Conservation (phyloP, 2,113 vertebrate genomes). For the Odontophorus gujanensis region DNA sequence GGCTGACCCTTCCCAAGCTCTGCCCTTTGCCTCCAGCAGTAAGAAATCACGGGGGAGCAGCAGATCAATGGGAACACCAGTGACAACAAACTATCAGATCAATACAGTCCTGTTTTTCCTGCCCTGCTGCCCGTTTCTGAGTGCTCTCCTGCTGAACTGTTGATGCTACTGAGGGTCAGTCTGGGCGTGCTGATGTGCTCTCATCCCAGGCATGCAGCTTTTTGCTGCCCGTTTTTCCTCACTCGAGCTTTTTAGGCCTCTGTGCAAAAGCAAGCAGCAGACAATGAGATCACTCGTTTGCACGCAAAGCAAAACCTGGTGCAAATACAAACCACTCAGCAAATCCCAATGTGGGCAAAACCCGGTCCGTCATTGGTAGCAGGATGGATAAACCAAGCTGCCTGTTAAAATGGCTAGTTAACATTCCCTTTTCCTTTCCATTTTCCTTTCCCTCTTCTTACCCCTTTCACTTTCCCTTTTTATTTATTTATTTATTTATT, state of each 20-base stretch:
- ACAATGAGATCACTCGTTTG: constrained; percentile 22
- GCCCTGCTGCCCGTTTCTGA: background rate
- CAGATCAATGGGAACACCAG: background rate
- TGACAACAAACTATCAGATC: background rate
- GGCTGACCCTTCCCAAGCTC: background rate
- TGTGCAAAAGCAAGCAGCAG: constrained; percentile 24
- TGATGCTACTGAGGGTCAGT: background rate
- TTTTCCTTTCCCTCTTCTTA: background rate
- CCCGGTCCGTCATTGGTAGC: background rate
- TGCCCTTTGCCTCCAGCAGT: background rate
- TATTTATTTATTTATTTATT: no score
- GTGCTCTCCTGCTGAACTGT: background rate
- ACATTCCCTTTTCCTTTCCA: rapidly evolving
- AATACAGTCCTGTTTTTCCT: background rate
- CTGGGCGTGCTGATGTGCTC: background rate
- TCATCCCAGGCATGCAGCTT: background rate
- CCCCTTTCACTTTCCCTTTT: background rate
- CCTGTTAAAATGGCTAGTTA: background rate
- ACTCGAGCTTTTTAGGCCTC: background rate
- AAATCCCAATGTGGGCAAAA: background rate
- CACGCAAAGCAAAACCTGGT: background rate
- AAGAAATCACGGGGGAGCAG: background rate
- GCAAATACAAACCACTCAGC: background rate
- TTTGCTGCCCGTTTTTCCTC: background rate
- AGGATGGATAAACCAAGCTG: background rate